Evolutionary conservation across 2,113 vertebrate species (phyloP), one percentile per base, ranked within the genome.

Genomic region (Pelecanus crispus): DNA sequence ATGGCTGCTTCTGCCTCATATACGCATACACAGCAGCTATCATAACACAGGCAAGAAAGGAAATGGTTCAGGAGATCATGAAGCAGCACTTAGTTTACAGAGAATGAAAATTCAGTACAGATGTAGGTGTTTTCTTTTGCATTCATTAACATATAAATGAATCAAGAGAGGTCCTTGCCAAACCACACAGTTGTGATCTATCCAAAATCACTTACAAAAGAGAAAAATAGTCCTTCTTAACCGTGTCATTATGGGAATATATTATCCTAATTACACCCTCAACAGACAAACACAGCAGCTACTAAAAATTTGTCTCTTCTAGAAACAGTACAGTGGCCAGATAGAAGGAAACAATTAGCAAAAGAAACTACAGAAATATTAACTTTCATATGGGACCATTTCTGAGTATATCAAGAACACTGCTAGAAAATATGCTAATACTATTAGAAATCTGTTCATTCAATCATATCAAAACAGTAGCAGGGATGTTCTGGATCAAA

Each of bases 301-400:
- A 92, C 71, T 71, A 74, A 86, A 94, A 81, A 59, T 10, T 14
- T 68, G 56, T 65, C 65, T 55, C 28, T 84, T 91, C 52, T 81
- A 92, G 68, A 86, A 81, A 71, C 0, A 75, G 17, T 75, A 88
- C 44, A 90, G 66, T 29, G 26, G 68, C 42, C 87, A 87, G 65
- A 81, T 26, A 87, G 80, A 94, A 75, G 90, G 87, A 93, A 97
- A 63, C 68, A 74, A 93, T 89, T 90, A 79, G 28, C n/a, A 67
- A 78, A 47, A 65, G 61, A 78, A 79, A 62, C 32, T 44, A 70
- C 5, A 77, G 67, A 88, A 95, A 88, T 61, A 81, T 7, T 73
- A 86, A 86, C n/a, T 86, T 86, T 61, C 67, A 77, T 38, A 73
- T 53, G 49, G 63, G 82, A 80, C 50, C 26, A 62, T 50, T 95